Base-by-base conservation (phyloP, 2,888 invertebrate genomes). In the Synanthedon tipuliformis region DNA sequence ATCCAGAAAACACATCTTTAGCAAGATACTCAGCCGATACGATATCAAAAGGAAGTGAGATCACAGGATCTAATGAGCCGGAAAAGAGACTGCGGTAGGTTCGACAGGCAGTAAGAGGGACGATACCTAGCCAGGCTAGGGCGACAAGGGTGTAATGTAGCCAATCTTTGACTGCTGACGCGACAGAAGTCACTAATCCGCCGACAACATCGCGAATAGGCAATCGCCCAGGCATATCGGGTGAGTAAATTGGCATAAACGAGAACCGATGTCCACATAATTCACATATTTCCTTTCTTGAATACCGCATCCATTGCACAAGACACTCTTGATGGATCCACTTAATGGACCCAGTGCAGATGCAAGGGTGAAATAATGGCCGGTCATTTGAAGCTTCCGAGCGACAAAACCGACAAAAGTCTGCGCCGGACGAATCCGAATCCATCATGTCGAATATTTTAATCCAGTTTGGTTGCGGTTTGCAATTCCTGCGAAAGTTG, bases 261-360 rank as follows among this genome's bases (percentile, higher is more conserved):
- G 97, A 96, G 82, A 99, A 99, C 56, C 96, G 92, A 83, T 99
- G 96, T 57, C 98, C 96, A 80, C 99, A 99, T 60, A 99, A 85
- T 81, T 99, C 99, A 88, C 99, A 99, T 75, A 96, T 98, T 80
- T 99, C 99, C 86, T 99, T 99, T 63, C 97, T 92, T 58, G 98
- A 98, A 80, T 99, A 99, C 60, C 98, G 93, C 92, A 99, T 95
- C 99, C 99, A 99, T 87, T 99, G 98, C 68, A 98, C 94, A 58
- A 99, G 89, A 82, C 99, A 98, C 75, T 99, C 98, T 81, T 99
- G 98, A 83, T 99, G 99, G 56, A 99, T 98, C 91, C 95, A 99
- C 87, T 99, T 99, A 66, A 99, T 99, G 65, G 97, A 98, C 53
- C 99, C 99, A 27, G 98, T 98, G 77, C 99, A 99, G 53, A 99